Conservation (phyloP, 2,888 invertebrate genomes). For the Eristalis pertinax region DNA sequence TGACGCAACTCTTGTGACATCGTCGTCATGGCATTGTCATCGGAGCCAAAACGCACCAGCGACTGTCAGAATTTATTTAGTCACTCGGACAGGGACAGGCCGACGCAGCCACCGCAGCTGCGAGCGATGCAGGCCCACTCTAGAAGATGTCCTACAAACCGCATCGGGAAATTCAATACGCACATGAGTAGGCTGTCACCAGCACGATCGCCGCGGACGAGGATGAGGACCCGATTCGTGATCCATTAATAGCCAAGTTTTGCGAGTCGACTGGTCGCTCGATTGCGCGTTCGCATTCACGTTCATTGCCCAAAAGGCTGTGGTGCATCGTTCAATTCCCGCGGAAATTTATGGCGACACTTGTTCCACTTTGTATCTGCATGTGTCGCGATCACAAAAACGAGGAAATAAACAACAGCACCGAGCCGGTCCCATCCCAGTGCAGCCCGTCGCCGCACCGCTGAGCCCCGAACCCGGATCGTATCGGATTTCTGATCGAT, state of each 20-base stretch:
- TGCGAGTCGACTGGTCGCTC: not conserved
- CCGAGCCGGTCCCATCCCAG: slow-evolving; percentile 15
- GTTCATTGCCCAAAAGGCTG: slow-evolving; percentile 33
- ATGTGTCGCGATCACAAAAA: slow-evolving; percentile 56
- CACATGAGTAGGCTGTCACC: slow-evolving; percentile 50
- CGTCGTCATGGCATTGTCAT: slow-evolving; percentile 65
- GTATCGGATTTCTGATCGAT: slow-evolving; percentile 71
- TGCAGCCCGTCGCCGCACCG: not conserved
- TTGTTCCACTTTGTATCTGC: slow-evolving; percentile 69
- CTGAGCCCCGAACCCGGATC: slow-evolving; percentile 24
- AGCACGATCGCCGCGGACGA: not conserved
- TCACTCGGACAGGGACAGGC: slow-evolving; percentile 8
- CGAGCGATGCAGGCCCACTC: slow-evolving; percentile 47
- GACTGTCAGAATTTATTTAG: slow-evolving; percentile 69
- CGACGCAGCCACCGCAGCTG: slow-evolving; percentile 30
- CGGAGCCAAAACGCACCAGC: slow-evolving; percentile 43
- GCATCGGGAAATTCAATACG: slow-evolving; percentile 51
- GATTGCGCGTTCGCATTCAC: not conserved
- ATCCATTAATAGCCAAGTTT: slow-evolving; percentile 57
- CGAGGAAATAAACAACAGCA: slow-evolving; percentile 43
- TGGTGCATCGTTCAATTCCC: slow-evolving; percentile 34
- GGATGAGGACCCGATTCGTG: slow-evolving; percentile 34
- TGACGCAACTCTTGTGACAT: slow-evolving; percentile 57
- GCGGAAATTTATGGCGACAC: slow-evolving; percentile 56
- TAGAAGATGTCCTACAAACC: slow-evolving; percentile 54